These are phyloP conservation scores for Toxotes jaculatrix DNA, from an alignment of 2,113 vertebrate species.

Conservation along the genomic window DNA sequence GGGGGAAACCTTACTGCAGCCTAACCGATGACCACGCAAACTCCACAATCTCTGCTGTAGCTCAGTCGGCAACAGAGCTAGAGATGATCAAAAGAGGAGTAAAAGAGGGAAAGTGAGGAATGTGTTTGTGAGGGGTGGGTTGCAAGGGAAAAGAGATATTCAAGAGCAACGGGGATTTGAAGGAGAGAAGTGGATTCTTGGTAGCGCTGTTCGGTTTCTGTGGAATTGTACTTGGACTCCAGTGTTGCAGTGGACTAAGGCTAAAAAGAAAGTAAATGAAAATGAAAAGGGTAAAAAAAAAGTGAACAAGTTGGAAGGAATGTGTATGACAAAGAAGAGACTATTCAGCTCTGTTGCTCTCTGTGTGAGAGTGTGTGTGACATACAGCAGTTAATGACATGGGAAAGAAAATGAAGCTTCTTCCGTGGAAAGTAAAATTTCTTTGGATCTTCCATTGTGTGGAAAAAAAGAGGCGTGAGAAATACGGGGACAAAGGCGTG, in stretches of 20 bases:
- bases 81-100: constrained; percentile 35
- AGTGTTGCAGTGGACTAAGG: not conserved
- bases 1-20: constrained; percentile 16
- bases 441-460: constrained; percentile 28
- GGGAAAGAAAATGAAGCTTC: constrained; percentile 30
- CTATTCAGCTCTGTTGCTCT: not conserved
- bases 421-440: constrained; percentile 33
- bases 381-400: constrained; percentile 8
- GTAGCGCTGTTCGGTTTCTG: constrained; percentile 65
- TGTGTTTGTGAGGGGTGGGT: constrained; percentile 48
- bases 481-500: constrained; percentile 48
- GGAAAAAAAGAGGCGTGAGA: constrained; percentile 53
- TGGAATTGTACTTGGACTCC: constrained; percentile 58
- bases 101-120: constrained; percentile 48
- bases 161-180: constrained; percentile 28
- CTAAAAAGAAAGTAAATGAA: not conserved
- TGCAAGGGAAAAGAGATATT: constrained; percentile 43
- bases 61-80: constrained; percentile 30
- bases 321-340: constrained; percentile 3
- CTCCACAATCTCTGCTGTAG: constrained; percentile 49
- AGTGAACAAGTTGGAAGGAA: constrained; percentile 19
- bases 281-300: constrained; percentile 11
- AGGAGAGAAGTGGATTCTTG: constrained; percentile 70
- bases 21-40: constrained; percentile 42
- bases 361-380: constrained; percentile 10